Base-by-base conservation (phyloP, 2,888 invertebrate species). In the Eupeodes luniger region DNA sequence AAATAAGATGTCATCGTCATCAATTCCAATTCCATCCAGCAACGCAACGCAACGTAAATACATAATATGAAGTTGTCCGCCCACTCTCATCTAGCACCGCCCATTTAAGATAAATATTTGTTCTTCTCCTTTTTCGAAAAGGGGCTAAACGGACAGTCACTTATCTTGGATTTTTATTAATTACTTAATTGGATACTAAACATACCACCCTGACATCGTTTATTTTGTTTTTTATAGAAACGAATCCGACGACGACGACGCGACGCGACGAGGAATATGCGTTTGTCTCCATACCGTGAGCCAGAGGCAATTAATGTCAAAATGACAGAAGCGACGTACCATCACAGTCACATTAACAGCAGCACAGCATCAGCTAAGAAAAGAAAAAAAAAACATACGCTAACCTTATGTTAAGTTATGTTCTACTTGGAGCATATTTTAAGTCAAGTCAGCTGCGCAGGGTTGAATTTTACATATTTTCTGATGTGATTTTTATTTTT, bases 171-270 rank as follows among this genome's bases (percentile, higher is more conserved):
- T 81, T 88, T 87, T 88, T 88, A 88, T 84, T 88, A 88, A 88
- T 88, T 84, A 88, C 87, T 88, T 88, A 84, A 88, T 88, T 88
- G 87, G 74, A 88, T 88, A 84, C 84, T 88, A 84, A 88, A 84
- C 87, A 84, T 70, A 83, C 69, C 82, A 75, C 67, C 81, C 66
- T 69, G 78, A 51, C 57, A 49, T 59, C 7, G 44, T 40, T 27
- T 19, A 27, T 19, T 19, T 12, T 14, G 16, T 44, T 40, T 64
- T 72, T 5, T 40, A 55, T 36, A 19, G 16, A 44, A 16, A 40
- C 10, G 40, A 27, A 44, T 27, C 4, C 1, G 53, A 61, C 12
- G 9, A 19, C 19, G 27, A 4, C 12, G 12, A 11, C 12, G 57
- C 12, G 3, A 19, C 19, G 27, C 40, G 34, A 55, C 16, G 19